phyloP scores from a whole-genome alignment of 2,888 invertebrate species.

The Cryptocheilus praepositus region DNA sequence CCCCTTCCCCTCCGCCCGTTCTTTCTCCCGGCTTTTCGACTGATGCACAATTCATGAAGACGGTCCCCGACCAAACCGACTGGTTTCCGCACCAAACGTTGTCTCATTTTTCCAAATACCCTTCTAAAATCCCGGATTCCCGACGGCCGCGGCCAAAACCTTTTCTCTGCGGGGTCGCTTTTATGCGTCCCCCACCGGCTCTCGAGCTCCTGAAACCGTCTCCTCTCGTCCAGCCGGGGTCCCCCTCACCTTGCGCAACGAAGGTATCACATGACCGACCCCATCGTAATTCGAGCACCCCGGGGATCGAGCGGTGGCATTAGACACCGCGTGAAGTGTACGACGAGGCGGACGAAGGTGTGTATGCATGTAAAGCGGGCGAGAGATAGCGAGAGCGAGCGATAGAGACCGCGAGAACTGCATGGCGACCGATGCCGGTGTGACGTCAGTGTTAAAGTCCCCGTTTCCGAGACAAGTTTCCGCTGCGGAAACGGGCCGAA shows the following conservation, averaged over 20 bases:
- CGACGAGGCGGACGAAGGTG: neutral
- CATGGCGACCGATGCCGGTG: slow-evolving; percentile 33
- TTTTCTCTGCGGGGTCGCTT: slow-evolving; percentile 1
- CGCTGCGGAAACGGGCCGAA: slow-evolving; percentile 67
- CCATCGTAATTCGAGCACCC: slow-evolving; percentile 49
- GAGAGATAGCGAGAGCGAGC: slow-evolving; percentile 10
- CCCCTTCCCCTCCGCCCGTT: no score
- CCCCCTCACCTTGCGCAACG: neutral
- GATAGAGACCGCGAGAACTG: slow-evolving; percentile 1
- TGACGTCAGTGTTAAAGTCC: slow-evolving; percentile 66
- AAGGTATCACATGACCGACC: slow-evolving; percentile 48
- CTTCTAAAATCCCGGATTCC: slow-evolving; percentile 41
- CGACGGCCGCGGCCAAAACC: neutral
- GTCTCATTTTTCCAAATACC: slow-evolving; percentile 56
- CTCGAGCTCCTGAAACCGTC: slow-evolving; percentile 13
- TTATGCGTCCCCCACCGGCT: neutral
- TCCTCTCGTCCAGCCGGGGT: slow-evolving; percentile 18
- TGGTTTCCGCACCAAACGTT: slow-evolving; percentile 13
- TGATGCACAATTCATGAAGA: slow-evolving; percentile 58
- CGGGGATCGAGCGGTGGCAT: slow-evolving; percentile 52
- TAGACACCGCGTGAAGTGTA: slow-evolving; percentile 40
- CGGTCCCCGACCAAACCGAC: slow-evolving; percentile 33
- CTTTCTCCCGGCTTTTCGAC: slow-evolving; percentile 28
- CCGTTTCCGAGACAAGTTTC: slow-evolving; percentile 68
- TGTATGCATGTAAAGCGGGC: no score